Conservation (phyloP, 2,113 vertebrate genomes). For the Apistogramma diplotaenia region DNA sequence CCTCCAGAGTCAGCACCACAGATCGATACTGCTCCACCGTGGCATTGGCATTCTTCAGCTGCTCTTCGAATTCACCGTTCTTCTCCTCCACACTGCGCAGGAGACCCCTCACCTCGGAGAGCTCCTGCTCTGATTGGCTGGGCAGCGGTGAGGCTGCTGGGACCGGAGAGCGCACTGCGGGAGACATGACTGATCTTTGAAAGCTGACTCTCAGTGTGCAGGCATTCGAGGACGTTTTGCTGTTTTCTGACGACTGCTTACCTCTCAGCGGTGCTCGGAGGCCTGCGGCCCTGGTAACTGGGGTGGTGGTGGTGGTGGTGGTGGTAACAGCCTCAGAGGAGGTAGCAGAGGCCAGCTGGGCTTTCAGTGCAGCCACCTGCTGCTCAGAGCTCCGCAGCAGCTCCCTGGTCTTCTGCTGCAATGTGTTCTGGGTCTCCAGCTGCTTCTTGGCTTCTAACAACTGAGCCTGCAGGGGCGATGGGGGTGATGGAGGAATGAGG, state of each 20-base stretch:
- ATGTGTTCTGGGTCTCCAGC: slow-evolving; percentile 83
- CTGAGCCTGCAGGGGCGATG: slow-evolving; percentile 78
- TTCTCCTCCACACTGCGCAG: slow-evolving; percentile 86
- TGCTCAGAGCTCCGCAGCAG: slow-evolving; percentile 89
- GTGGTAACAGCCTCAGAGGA: slow-evolving; percentile 74
- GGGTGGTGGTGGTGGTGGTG: slow-evolving; percentile 63
- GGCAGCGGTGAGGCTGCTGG: slow-evolving; percentile 44
- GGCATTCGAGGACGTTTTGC: background rate
- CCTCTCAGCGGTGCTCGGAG: slow-evolving; percentile 60
- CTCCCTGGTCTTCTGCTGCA: slow-evolving; percentile 90
- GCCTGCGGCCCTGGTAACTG: slow-evolving; percentile 31
- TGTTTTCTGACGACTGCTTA: background rate
- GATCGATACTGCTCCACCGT: slow-evolving; percentile 90
- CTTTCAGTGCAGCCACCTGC: slow-evolving; percentile 81
- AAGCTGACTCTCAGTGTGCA: background rate
- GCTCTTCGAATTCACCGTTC: slow-evolving; percentile 84
- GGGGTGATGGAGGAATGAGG: background rate
- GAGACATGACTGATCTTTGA: background rate
- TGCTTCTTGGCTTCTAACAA: slow-evolving; percentile 91
- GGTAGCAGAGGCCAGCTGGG: slow-evolving; percentile 78
- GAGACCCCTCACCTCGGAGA: slow-evolving; percentile 82
- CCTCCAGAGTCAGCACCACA: slow-evolving; percentile 91
- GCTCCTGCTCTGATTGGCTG: slow-evolving; percentile 73
- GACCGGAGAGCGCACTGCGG: slow-evolving; percentile 39
- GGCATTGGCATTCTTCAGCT: slow-evolving; percentile 85